phyloP scores from a whole-genome alignment of 2,797 vertebrate genomes.

The Malacoraja senta region DNA sequence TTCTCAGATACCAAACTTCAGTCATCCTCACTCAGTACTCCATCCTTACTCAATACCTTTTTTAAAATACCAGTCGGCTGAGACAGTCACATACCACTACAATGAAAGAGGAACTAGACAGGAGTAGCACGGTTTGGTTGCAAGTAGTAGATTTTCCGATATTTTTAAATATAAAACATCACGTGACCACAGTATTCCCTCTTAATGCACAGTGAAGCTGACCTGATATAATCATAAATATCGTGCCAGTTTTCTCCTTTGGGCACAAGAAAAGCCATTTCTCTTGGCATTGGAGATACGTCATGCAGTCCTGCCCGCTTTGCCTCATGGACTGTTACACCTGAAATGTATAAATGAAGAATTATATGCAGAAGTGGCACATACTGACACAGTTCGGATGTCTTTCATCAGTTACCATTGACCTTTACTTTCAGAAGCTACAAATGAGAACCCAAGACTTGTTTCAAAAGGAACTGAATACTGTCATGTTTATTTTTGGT shows the following conservation, averaged over 20 bases:
- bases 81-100: no score
- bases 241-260: constrained; percentile 76
- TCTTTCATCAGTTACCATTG: background rate
- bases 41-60: background rate
- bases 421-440: background rate
- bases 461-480: background rate
- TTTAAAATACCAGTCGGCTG: background rate
- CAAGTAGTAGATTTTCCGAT: background rate
- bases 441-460: background rate
- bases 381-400: background rate
- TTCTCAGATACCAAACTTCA: background rate
- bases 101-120: no score
- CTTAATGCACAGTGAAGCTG: background rate
- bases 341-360: constrained; percentile 51
- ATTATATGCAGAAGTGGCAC: background rate
- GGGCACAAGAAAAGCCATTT: constrained; percentile 82
- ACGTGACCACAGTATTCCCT: background rate
- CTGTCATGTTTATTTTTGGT: no score
- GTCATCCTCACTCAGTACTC: background rate
- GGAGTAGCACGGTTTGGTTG: no score
- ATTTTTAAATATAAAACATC: background rate
- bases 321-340: constrained; percentile 61
- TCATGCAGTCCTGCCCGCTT: constrained; percentile 55
- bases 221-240: constrained; percentile 79
- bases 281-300: constrained; percentile 72